Percentiles rank a stretch among this genome's conserved stretches.
Conservation (phyloP, 2,797 vertebrate species). For the Ptychadena robeensis region DNA sequence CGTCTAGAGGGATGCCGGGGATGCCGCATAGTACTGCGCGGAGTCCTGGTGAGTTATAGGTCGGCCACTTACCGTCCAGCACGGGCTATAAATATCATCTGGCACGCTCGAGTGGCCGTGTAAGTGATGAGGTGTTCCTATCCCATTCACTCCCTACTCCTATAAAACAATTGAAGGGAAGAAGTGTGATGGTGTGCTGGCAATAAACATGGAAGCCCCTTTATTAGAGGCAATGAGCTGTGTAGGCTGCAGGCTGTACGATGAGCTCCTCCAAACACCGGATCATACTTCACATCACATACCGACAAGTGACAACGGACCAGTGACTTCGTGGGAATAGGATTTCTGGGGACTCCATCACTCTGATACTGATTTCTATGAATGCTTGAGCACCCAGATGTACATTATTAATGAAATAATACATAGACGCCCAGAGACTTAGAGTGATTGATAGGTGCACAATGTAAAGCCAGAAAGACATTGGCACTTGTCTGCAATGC, state of each 20-base stretch:
- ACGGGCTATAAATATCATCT: neutral
- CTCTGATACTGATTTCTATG: neutral
- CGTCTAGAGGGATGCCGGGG: neutral
- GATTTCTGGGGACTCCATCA: neutral
- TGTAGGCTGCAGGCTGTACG: constrained; percentile 34
- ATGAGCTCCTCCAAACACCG: neutral
- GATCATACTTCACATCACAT: neutral
- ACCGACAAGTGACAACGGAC: constrained; percentile 22
- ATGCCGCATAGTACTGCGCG: neutral
- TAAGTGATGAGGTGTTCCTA: constrained; percentile 37
- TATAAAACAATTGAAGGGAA: constrained; percentile 44
- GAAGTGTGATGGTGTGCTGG: constrained; percentile 15
- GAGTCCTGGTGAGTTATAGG: neutral
- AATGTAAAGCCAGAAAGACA: constrained; percentile 15
- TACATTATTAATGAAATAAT: constrained; percentile 17
- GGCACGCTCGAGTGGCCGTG: constrained; percentile 8
- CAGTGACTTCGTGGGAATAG: constrained; percentile 10
- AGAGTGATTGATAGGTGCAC: constrained; percentile 34
- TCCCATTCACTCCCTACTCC: constrained; percentile 13
- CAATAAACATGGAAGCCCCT: constrained; percentile 31
- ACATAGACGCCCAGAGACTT: constrained; percentile 5
- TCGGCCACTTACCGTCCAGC: neutral
- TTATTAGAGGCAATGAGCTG: constrained; percentile 53
- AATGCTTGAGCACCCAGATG: neutral
- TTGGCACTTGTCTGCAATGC: constrained; percentile 20